Evolutionary conservation across 1,140 invertebrate genomes (phyloP), one percentile per base, ranked within the genome.

Genomic region (Leptinotarsa defecta): DNA sequence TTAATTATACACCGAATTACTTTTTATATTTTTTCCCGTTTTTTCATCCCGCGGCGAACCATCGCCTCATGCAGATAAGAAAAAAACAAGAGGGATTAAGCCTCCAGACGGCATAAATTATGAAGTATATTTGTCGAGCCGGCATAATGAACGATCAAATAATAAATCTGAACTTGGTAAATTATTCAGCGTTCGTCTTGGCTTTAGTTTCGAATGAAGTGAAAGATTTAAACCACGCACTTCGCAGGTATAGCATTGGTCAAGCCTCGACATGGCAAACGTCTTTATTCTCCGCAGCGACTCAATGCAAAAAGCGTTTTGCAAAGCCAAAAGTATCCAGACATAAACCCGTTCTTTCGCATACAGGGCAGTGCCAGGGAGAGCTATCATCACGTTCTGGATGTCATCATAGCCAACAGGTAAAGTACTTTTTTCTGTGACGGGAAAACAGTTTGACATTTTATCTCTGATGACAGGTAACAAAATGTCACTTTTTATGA

Each of bases 211-310:
- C 74, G 72, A 75, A 34, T 72, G 76, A 71, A 77, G 68, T 74
- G 77, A 73, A 74, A 79, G 77, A 80, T 80, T 80, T 80, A 80
- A 80, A 79, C 34, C 77, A 77, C 76, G 76, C 78, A 77, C 74
- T 71, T 68, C 71, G 70, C 68, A 77, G 62, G 73, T 74, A 57
- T 71, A 77, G 75, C 78, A 79, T 76, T 81, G 78, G 79, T 81
- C 76, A 79, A 71, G 48, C 71, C 73, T 74, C 78, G 75, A 78
- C 78, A 78, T 74, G 67, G 75, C 74, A 78, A 79, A 81, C 80
- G 80, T 81, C 80, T 81, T 81, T 81, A 81, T 81, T 81, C 80
- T 78, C 78, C 65, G 76, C 76, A 79, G 76, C 80, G 76, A 72
- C 72, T 78, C 71, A 78, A 80, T 78, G 79, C 76, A 80, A 80